Evolutionary conservation across 1,140 invertebrate species (phyloP).

Genomic region (Hormaphis cornu): DNA sequence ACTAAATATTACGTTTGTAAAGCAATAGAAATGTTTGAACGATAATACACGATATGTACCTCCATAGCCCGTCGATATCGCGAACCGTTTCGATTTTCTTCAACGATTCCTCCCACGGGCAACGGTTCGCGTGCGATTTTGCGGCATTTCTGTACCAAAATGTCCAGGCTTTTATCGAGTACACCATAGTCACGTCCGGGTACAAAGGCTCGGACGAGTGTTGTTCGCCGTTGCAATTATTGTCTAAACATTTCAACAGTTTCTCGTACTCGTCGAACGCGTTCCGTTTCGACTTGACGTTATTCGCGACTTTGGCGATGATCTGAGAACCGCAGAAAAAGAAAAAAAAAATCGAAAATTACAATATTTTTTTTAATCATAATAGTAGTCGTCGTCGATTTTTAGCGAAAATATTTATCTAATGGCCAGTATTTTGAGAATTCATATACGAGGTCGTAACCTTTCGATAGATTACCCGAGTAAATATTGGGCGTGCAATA

Average conservation of each 20-base stretch:
- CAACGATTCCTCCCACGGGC: conserved; percentile 3
- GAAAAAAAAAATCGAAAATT: background rate
- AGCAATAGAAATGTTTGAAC: too few species aligned
- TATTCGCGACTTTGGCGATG: background rate
- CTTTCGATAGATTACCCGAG: too few species aligned
- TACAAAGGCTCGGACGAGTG: background rate
- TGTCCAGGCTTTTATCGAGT: background rate
- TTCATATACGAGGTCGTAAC: too few species aligned
- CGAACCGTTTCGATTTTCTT: background rate
- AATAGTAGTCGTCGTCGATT: too few species aligned
- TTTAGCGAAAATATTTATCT: too few species aligned
- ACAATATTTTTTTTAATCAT: background rate
- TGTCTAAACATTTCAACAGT: background rate
- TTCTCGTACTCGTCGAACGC: background rate
- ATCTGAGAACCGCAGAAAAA: background rate
- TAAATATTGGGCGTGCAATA: too few species aligned
- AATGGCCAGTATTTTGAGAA: too few species aligned
- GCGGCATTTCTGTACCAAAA: conserved; percentile 4
- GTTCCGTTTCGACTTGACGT: background rate
- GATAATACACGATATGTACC: too few species aligned
- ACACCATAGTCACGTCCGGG: background rate
- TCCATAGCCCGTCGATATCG: background rate
- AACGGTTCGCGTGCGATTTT: background rate
- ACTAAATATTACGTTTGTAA: too few species aligned
- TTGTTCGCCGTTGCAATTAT: background rate